Percentiles rank a stretch among this genome's conserved stretches.
Evolutionary conservation across 2,888 invertebrate species (phyloP).

Genomic region (Erynnis tages): DNA sequence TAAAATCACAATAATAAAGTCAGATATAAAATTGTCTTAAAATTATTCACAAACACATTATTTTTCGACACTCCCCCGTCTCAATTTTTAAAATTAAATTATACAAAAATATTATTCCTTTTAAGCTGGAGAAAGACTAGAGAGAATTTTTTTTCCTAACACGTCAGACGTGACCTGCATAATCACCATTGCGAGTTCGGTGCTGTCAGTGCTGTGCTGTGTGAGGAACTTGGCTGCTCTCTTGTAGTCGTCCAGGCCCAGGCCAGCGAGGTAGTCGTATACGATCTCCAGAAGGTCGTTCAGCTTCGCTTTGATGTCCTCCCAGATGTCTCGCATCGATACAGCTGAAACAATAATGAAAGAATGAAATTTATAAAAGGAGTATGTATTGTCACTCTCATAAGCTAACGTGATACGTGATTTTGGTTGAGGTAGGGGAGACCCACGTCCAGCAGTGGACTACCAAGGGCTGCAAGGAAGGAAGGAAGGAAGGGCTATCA

Average conservation of each 20-base stretch:
- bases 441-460: too few relatives aligned
- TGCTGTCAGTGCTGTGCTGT: slow-evolving; percentile 39
- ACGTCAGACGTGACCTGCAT: slow-evolving; percentile 53
- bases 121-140: slow-evolving; percentile 41
- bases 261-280: slow-evolving; percentile 65
- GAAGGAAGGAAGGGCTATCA: too few relatives aligned
- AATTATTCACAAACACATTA: too few relatives aligned
- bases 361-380: neutral
- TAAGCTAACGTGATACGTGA: too few relatives aligned
- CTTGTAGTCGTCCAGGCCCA: slow-evolving; percentile 63
- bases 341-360: slow-evolving; percentile 48
- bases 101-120: neutral
- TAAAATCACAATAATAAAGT: neutral
- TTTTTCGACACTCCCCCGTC: too few relatives aligned
- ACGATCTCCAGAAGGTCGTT: slow-evolving; percentile 63
- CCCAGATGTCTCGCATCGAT: slow-evolving; percentile 68
- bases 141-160: slow-evolving; percentile 62
- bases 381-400: too few relatives aligned
- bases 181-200: slow-evolving; percentile 56
- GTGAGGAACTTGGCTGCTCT: slow-evolving; percentile 53
- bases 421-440: too few relatives aligned
- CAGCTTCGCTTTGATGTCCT: slow-evolving; percentile 55
- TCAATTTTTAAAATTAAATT: neutral
- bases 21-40: neutral
- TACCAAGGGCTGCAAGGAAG: too few relatives aligned